phyloP scores from a whole-genome alignment of 2,113 vertebrate genomes.

The Centropus unirufus region DNA sequence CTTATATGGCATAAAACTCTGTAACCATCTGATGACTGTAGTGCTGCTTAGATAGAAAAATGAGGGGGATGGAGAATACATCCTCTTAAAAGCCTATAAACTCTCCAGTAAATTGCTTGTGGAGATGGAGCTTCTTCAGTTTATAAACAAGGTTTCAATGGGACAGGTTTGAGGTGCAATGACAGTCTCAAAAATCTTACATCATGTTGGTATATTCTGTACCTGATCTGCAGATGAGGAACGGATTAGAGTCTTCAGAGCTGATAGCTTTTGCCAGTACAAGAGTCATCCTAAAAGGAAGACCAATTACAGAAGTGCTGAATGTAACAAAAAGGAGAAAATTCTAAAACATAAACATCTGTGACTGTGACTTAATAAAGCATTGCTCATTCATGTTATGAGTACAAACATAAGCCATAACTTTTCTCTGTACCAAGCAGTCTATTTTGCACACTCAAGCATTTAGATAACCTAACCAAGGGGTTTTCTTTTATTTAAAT shows the following conservation, averaged over 20 bases:
- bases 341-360: not conserved
- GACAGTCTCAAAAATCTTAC: not conserved
- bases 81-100: not conserved
- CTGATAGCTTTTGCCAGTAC: not conserved
- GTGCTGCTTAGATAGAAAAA: not conserved
- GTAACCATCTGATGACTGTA: not conserved
- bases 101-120: not conserved
- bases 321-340: not conserved
- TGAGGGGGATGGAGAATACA: not conserved
- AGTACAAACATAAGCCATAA: not conserved
- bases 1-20: not conserved
- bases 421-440: not conserved
- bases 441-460: accelerated
- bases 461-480: not conserved
- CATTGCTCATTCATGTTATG: not conserved
- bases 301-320: not conserved
- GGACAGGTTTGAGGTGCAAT: not conserved
- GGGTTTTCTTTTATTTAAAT: not conserved
- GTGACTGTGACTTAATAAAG: not conserved
- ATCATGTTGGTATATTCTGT: not conserved
- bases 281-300: not conserved
- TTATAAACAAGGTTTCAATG: not conserved
- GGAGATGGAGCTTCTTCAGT: not conserved
- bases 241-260: not conserved
- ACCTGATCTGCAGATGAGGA: not conserved